Percentiles rank a stretch among this genome's conserved stretches.
phyloP scores from a whole-genome alignment of 2,888 invertebrate genomes.

The Melieria omissa region DNA sequence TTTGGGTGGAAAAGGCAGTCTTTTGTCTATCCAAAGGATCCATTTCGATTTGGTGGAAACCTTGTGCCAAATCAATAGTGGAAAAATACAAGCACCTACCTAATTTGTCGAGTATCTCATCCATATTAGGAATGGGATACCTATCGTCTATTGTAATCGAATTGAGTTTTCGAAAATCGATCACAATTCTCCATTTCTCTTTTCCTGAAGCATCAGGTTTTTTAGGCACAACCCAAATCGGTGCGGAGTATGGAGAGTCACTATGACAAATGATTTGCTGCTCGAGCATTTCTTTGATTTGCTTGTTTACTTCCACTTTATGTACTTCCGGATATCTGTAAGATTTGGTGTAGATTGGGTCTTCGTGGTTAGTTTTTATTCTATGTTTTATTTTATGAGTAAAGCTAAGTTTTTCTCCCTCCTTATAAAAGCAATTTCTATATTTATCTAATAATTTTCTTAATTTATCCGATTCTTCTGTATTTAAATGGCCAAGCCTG shows the following conservation, averaged over 20 bases:
- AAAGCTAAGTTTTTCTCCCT: slow-evolving; percentile 8
- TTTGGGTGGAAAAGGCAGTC: slow-evolving; percentile 44
- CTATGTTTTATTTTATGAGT: slow-evolving; percentile 26
- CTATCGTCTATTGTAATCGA: slow-evolving; percentile 30
- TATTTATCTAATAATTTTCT: slow-evolving; percentile 2
- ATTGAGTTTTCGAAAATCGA: slow-evolving; percentile 37
- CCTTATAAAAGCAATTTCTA: slow-evolving; percentile 54
- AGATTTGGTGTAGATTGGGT: slow-evolving; percentile 5
- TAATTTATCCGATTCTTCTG: slow-evolving; percentile 6
- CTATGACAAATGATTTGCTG: slow-evolving; percentile 35
- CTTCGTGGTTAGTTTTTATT: slow-evolving; percentile 17
- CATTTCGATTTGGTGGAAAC: slow-evolving; percentile 50
- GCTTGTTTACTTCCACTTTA: slow-evolving; percentile 1
- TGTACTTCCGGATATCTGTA: slow-evolving; percentile 24
- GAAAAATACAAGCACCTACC: slow-evolving; percentile 33
- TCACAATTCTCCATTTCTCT: slow-evolving; percentile 33
- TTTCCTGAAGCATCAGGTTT: slow-evolving; percentile 33
- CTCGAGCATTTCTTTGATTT: background rate
- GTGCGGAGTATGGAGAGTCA: slow-evolving; percentile 34
- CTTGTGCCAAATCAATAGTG: slow-evolving; percentile 38
- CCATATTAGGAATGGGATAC: slow-evolving; percentile 36
- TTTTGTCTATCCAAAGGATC: slow-evolving; percentile 41
- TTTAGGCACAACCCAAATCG: slow-evolving; percentile 36
- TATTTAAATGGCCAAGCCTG: slow-evolving; percentile 2
- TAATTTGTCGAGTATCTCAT: slow-evolving; percentile 16